Evolutionary conservation across 1,140 invertebrate species (phyloP).

Genomic region (Solenopsis fugax): DNA sequence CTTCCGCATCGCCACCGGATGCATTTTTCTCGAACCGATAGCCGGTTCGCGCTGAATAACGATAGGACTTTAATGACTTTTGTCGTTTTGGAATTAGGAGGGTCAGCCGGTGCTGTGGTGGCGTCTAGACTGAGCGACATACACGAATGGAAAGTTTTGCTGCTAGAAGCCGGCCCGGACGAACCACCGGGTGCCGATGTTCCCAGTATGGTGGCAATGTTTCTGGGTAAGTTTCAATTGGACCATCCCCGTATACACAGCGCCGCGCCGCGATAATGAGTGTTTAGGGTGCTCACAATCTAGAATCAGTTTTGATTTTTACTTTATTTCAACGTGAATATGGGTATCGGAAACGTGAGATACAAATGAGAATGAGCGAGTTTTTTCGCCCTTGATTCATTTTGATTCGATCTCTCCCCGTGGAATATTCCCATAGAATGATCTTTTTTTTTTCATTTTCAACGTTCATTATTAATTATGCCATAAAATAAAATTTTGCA

Average conservation of each 20-base stretch:
- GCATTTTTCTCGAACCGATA: constrained; percentile 39
- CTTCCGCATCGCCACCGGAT: constrained; percentile 31
- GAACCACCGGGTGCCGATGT: constrained; percentile 93
- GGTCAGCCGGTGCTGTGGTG: constrained; percentile 90
- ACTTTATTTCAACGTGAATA: background rate
- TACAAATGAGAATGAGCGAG: background rate
- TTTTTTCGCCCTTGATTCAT: background rate
- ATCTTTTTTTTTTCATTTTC: background rate
- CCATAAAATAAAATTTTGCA: background rate
- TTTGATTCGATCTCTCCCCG: background rate
- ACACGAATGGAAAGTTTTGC: constrained; percentile 85
- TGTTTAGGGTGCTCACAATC: background rate
- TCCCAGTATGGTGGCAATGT: constrained; percentile 94
- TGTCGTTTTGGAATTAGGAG: constrained; percentile 81
- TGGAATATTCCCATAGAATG: background rate
- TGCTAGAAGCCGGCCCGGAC: constrained; percentile 90
- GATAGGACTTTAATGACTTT: constrained; percentile 64
- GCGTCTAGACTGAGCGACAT: constrained; percentile 90
- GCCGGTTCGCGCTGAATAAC: constrained; percentile 41
- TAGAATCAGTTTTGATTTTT: background rate
- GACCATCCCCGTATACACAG: constrained; percentile 26
- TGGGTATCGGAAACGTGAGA: background rate
- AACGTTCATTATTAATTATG: constrained; percentile 22
- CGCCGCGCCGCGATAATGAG: constrained; percentile 32
- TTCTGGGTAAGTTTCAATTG: constrained; percentile 86